Conservation (phyloP, 1,140 invertebrate genomes). For the Drosophila quadrilineata region DNA sequence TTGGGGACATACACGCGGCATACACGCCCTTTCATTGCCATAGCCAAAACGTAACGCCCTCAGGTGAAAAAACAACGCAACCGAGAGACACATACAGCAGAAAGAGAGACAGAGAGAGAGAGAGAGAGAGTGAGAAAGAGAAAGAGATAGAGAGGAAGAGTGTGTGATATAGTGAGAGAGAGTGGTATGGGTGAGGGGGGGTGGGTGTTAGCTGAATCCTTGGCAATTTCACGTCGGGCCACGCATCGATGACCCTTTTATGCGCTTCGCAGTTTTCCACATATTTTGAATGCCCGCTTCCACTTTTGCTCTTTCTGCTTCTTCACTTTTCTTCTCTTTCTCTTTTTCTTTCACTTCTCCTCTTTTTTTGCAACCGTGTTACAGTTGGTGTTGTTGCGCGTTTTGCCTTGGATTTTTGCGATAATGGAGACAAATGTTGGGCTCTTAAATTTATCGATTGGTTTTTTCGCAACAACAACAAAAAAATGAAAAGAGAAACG, state of each 20-base stretch:
- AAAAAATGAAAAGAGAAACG: too few relatives aligned
- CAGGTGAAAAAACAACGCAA: slow-evolving; percentile 40
- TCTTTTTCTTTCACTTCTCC: too few relatives aligned
- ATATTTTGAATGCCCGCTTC: too few relatives aligned
- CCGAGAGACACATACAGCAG: too few relatives aligned
- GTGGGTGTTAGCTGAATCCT: too few relatives aligned
- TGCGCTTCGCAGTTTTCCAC: slow-evolving; percentile 66
- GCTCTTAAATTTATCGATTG: slow-evolving; percentile 79
- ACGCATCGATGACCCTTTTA: slow-evolving; percentile 73
- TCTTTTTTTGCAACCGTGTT: slow-evolving; percentile 2
- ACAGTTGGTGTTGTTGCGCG: slow-evolving; percentile 27
- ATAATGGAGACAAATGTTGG: slow-evolving; percentile 78
- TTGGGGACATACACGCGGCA: slow-evolving; percentile 43
- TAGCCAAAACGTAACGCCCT: slow-evolving; percentile 29
- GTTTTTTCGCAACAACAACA: slow-evolving; percentile 14
- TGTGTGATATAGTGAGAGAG: too few relatives aligned
- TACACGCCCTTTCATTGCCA: slow-evolving; percentile 67
- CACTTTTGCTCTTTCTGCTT: slow-evolving; percentile 35
- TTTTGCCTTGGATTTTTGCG: slow-evolving; percentile 73
- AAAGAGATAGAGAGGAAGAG: not conserved
- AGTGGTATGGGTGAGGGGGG: too few relatives aligned
- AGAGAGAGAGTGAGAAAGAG: not conserved
- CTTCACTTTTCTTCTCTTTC: slow-evolving; percentile 25
- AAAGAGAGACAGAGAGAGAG: not conserved
- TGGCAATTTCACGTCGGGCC: slow-evolving; percentile 44